phyloP scores from a whole-genome alignment of 1,140 invertebrate species.

The Pogonognathellus flavescens region DNA sequence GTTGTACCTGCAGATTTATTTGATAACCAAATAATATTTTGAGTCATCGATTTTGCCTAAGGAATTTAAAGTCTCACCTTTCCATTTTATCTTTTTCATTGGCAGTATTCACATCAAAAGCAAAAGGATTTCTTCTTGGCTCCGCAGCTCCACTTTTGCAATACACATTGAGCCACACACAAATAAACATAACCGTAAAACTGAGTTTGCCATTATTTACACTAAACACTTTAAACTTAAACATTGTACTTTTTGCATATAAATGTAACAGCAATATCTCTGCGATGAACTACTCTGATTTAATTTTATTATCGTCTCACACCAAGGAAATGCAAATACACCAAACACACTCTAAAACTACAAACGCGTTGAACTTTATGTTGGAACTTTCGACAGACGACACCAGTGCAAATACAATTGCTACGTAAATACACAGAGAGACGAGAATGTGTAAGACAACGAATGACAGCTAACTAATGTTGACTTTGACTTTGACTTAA shows the following conservation, averaged over 20 bases:
- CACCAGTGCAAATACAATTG: not conserved
- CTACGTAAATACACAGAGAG: no score
- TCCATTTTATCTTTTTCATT: conserved; percentile 17
- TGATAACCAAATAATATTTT: not conserved
- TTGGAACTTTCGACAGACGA: no score
- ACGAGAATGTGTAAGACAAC: no score
- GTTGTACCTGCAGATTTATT: no score
- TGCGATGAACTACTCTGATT: no score
- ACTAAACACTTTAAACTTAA: conserved; percentile 12
- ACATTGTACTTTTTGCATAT: not conserved
- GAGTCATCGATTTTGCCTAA: not conserved
- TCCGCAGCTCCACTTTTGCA: conserved; percentile 29
- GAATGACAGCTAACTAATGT: not conserved
- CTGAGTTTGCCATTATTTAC: conserved; percentile 17
- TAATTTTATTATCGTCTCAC: no score
- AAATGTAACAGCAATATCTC: not conserved
- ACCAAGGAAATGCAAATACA: no score
- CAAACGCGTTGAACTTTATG: no score
- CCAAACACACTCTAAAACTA: no score
- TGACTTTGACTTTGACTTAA: no score
- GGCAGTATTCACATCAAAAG: not conserved
- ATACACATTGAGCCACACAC: conserved; percentile 23
- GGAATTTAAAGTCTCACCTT: not conserved
- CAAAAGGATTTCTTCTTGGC: conserved; percentile 30
- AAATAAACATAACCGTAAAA: conserved; percentile 11